Conservation (phyloP, 2,113 vertebrate genomes). For the Zosterops lateralis region DNA sequence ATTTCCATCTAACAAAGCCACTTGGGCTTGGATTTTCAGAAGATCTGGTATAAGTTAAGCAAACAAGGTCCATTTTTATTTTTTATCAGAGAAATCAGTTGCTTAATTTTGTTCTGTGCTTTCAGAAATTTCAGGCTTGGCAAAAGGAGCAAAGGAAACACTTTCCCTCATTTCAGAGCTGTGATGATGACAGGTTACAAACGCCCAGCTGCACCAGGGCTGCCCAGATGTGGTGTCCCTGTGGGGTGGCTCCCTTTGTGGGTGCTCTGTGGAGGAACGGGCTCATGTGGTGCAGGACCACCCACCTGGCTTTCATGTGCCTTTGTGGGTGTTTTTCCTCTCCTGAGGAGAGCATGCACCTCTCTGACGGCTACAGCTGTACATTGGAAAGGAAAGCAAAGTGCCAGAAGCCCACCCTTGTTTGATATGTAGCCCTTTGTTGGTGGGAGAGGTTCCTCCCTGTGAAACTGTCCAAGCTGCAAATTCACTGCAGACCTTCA, state of each 20-base stretch:
- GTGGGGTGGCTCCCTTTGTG: rapidly evolving
- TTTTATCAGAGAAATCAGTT: not conserved
- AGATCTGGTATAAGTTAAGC: not conserved
- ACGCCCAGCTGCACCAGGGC: not conserved
- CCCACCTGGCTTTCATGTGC: not conserved
- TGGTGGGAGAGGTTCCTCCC: not conserved
- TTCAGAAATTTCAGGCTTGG: not conserved
- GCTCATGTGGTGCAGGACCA: not conserved
- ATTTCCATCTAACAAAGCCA: not conserved
- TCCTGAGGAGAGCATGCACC: not conserved
- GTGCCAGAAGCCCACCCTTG: not conserved
- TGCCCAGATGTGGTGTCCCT: not conserved
- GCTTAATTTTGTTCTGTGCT: not conserved
- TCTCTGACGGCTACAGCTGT: not conserved
- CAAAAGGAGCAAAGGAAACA: not conserved
- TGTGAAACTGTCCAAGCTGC: not conserved
- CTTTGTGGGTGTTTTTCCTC: not conserved
- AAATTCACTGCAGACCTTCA: not conserved
- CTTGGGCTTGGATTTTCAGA: not conserved
- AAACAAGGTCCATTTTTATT: not conserved
- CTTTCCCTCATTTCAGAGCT: not conserved
- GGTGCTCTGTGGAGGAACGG: not conserved
- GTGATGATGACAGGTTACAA: not conserved
- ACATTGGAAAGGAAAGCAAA: not conserved
- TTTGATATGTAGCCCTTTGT: not conserved